Evolutionary conservation across 2,797 vertebrate species (phyloP).

Genomic region (Liasis olivaceus): DNA sequence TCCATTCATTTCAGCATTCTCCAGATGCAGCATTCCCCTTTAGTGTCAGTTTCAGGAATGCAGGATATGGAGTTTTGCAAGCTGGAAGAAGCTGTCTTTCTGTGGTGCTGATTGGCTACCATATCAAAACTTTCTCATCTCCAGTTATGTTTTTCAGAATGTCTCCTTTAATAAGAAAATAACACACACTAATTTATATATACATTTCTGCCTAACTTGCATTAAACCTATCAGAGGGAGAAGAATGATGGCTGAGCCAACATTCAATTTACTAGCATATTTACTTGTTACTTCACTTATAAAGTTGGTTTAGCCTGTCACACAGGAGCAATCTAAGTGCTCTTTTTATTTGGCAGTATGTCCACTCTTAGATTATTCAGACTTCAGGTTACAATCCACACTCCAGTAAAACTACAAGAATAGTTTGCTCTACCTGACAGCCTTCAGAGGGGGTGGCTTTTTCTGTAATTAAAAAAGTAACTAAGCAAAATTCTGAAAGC

Average conservation of each 20-base stretch:
- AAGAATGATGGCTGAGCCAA: not conserved
- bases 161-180: not conserved
- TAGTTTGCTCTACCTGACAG: not conserved
- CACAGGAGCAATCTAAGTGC: not conserved
- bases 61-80: not conserved
- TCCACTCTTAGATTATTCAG: not conserved
- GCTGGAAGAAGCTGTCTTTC: not conserved
- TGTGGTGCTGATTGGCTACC: not conserved
- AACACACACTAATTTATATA: not conserved
- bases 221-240: not conserved
- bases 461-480: too few relatives aligned
- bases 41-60: not conserved
- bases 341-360: not conserved
- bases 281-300: not conserved
- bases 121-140: not conserved
- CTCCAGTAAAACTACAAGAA: not conserved
- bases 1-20: not conserved
- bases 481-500: not conserved
- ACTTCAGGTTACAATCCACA: not conserved
- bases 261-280: not conserved
- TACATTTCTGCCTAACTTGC: not conserved
- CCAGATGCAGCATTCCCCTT: not conserved
- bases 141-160: not conserved
- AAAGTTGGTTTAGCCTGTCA: not conserved
- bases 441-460: not conserved